phyloP scores from a whole-genome alignment of 2,797 vertebrate species.

The Loris lydekkerianus region DNA sequence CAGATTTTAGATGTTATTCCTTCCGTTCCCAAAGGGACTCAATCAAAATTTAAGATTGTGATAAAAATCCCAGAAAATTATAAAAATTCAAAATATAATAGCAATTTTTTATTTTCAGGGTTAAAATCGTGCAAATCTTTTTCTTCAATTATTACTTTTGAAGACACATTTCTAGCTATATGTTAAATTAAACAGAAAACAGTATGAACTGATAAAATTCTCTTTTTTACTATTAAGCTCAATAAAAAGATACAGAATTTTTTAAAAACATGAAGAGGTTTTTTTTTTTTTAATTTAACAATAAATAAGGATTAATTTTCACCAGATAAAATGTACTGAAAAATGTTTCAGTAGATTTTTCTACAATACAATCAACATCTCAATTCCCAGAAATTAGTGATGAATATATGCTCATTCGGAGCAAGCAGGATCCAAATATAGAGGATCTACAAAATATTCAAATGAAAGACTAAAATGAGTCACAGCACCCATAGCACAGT shows the following conservation, averaged over 20 bases:
- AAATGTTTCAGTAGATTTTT: constrained; percentile 3
- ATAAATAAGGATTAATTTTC: not conserved
- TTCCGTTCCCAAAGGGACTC: not conserved
- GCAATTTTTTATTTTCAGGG: not conserved
- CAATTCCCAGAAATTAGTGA: constrained; percentile 30
- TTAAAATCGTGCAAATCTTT: constrained; percentile 27
- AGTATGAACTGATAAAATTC: not conserved
- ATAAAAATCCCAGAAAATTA: constrained; percentile 18
- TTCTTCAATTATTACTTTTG: constrained; percentile 16
- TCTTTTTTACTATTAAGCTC: constrained; percentile 28
- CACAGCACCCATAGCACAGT: too few species aligned
- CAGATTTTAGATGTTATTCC: not conserved
- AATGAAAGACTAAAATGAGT: not conserved
- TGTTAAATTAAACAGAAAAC: constrained; percentile 49
- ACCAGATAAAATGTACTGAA: constrained; percentile 22
- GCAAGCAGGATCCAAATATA: not conserved
- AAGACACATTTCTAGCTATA: constrained; percentile 59
- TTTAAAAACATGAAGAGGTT: not conserved
- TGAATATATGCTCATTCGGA: constrained; percentile 9
- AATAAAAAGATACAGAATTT: not conserved
- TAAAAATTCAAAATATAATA: constrained; percentile 28
- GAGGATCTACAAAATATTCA: not conserved
- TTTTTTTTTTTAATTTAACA: constrained; percentile 32
- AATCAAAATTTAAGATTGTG: constrained; percentile 50
- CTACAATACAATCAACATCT: constrained; percentile 44